Evolutionary conservation across 1,140 invertebrate genomes (phyloP).

Genomic region (Pygmarrhopalites habei): DNA sequence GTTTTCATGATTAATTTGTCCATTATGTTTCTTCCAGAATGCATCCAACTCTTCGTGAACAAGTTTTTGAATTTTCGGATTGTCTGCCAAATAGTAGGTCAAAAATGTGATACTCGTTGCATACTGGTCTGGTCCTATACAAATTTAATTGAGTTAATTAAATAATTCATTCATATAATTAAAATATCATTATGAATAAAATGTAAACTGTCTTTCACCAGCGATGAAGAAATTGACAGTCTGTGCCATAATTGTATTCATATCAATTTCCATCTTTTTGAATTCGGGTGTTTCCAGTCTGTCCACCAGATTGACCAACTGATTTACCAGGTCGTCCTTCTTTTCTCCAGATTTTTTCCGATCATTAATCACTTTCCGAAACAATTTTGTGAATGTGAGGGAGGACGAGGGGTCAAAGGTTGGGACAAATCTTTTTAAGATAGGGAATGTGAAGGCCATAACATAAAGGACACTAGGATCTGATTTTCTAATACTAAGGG

Average conservation of each 20-base stretch:
- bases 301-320: constrained; percentile 19
- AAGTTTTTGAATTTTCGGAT: constrained; percentile 35
- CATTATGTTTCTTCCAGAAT: constrained; percentile 22
- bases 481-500: too few species aligned
- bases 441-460: too few species aligned
- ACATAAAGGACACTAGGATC: too few species aligned
- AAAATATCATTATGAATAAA: too few species aligned
- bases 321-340: constrained; percentile 24
- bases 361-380: constrained; percentile 10
- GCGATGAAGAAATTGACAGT: constrained; percentile 39
- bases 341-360: constrained; percentile 15
- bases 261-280: constrained; percentile 19
- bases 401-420: not conserved
- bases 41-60: constrained; percentile 39
- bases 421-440: too few species aligned
- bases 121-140: constrained; percentile 39
- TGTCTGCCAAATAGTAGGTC: constrained; percentile 31
- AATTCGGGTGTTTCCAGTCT: constrained; percentile 19
- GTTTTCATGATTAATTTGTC: constrained; percentile 31
- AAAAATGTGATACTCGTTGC: constrained; percentile 31
- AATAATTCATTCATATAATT: too few species aligned
- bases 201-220: too few species aligned
- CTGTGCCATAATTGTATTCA: constrained; percentile 37
- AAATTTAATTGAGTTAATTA: too few species aligned
- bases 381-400: constrained; percentile 18